phyloP scores from a whole-genome alignment of 2,888 invertebrate genomes.

The Pimpla rufipes region DNA sequence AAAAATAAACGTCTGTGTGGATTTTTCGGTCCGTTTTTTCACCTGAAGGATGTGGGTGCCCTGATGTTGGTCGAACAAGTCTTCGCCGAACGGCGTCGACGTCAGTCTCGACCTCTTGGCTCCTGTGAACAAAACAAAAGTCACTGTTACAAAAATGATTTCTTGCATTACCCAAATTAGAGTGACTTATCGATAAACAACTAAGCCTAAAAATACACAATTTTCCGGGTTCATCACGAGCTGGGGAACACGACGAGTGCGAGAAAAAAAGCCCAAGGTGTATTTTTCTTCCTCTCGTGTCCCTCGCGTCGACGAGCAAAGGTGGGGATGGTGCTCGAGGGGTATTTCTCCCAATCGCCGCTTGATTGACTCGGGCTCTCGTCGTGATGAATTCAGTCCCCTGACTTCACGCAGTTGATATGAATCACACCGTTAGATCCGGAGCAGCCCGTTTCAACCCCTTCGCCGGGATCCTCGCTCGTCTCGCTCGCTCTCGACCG shows the following conservation, averaged over 20 bases:
- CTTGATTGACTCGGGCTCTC: conserved; percentile 69
- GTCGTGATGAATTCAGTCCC: conserved; percentile 69
- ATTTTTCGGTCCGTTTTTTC: conserved; percentile 72
- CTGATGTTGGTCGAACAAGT: conserved; percentile 98
- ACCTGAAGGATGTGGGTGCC: conserved; percentile 99
- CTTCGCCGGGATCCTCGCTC: conserved; percentile 60
- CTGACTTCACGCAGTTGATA: conserved; percentile 58
- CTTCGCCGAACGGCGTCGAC: conserved; percentile 92
- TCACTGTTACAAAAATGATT: background rate
- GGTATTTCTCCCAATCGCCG: conserved; percentile 63
- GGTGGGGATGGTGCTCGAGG: conserved; percentile 36
- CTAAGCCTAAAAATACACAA: conserved; percentile 41
- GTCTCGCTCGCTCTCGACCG: conserved; percentile 10
- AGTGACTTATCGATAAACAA: conserved; percentile 24
- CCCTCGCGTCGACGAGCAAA: conserved; percentile 32
- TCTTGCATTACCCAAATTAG: conserved; percentile 31
- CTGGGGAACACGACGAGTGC: conserved; percentile 83
- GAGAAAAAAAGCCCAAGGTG: background rate
- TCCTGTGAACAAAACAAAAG: conserved; percentile 88
- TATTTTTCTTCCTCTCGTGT: conserved; percentile 41
- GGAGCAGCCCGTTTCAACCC: conserved; percentile 77
- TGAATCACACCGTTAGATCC: conserved; percentile 68
- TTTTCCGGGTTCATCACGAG: conserved; percentile 81
- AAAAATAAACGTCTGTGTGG: background rate
- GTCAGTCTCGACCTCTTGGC: conserved; percentile 91